Evolutionary conservation across 2,888 invertebrate genomes (phyloP).

Genomic region (Thera obeliscata): DNA sequence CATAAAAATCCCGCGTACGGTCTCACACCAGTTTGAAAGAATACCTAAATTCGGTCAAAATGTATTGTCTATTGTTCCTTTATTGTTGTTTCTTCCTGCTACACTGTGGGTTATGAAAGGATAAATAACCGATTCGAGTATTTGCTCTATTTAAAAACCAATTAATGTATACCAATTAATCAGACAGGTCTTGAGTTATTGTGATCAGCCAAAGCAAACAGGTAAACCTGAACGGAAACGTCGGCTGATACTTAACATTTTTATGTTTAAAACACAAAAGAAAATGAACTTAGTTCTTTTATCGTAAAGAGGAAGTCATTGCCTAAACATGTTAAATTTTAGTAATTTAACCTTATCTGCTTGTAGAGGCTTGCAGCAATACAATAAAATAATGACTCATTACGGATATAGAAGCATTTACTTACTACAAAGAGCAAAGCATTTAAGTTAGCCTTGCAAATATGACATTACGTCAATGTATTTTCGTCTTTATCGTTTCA

Average conservation of each 20-base stretch:
- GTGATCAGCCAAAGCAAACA: slow-evolving; percentile 17
- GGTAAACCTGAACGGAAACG: slow-evolving; percentile 20
- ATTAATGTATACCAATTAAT: slow-evolving; percentile 16
- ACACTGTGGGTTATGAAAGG: background rate
- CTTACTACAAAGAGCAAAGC: slow-evolving; percentile 24
- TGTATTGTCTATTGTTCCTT: too few relatives aligned
- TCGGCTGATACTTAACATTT: slow-evolving; percentile 19
- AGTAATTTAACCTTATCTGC: slow-evolving; percentile 29
- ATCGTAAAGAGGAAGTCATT: slow-evolving; percentile 30
- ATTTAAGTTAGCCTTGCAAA: slow-evolving; percentile 22
- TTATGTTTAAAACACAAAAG: slow-evolving; percentile 19
- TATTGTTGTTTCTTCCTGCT: too few relatives aligned
- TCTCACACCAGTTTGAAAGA: too few relatives aligned
- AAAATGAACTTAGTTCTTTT: slow-evolving; percentile 25
- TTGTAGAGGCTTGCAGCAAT: slow-evolving; percentile 22
- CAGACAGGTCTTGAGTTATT: slow-evolving; percentile 20
- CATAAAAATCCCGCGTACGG: too few relatives aligned
- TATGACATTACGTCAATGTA: slow-evolving; percentile 23
- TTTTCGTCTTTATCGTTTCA: slow-evolving; percentile 6
- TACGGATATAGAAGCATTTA: slow-evolving; percentile 19
- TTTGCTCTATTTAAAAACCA: slow-evolving; percentile 6
- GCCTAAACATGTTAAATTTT: slow-evolving; percentile 25
- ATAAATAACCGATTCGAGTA: background rate
- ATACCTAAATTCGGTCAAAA: too few relatives aligned
- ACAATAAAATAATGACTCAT: slow-evolving; percentile 24